A percentile compares a stretch with the other conserved stretches of the same genome.
phyloP scores from a whole-genome alignment of 1,140 invertebrate species.

The Euborellia annulipes region DNA sequence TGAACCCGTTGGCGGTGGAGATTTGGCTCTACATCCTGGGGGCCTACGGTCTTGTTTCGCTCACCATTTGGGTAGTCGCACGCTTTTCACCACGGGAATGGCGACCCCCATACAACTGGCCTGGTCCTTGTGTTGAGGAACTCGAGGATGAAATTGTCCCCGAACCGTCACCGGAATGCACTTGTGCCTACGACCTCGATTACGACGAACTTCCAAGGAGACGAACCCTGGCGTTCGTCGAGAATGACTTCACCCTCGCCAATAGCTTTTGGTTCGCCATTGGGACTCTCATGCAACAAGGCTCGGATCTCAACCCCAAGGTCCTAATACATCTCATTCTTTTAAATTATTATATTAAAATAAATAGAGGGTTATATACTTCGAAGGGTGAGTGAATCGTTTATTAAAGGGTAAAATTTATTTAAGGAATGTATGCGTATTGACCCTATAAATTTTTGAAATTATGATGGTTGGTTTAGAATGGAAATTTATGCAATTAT shows the following conservation, averaged over 20 bases:
- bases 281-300: slow-evolving; percentile 89
- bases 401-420: no score
- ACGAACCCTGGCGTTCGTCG: slow-evolving; percentile 24
- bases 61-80: slow-evolving; percentile 56
- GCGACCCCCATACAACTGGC: slow-evolving; percentile 32
- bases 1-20: slow-evolving; percentile 49
- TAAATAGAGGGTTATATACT: no score
- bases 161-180: slow-evolving; percentile 26
- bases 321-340: no score
- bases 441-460: no score
- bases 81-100: slow-evolving; percentile 52
- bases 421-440: no score
- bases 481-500: no score
- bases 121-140: slow-evolving; percentile 42
- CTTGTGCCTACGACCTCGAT: neutral
- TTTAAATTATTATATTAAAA: no score
- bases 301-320: slow-evolving; percentile 75
- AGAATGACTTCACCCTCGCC: slow-evolving; percentile 63
- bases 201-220: neutral
- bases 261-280: slow-evolving; percentile 87
- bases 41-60: slow-evolving; percentile 46
- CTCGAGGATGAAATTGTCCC: slow-evolving; percentile 29
- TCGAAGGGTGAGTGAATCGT: no score
- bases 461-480: no score
- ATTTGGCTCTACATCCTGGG: slow-evolving; percentile 51